phyloP scores from a whole-genome alignment of 2,888 invertebrate species.

The Orthosia cruda region DNA sequence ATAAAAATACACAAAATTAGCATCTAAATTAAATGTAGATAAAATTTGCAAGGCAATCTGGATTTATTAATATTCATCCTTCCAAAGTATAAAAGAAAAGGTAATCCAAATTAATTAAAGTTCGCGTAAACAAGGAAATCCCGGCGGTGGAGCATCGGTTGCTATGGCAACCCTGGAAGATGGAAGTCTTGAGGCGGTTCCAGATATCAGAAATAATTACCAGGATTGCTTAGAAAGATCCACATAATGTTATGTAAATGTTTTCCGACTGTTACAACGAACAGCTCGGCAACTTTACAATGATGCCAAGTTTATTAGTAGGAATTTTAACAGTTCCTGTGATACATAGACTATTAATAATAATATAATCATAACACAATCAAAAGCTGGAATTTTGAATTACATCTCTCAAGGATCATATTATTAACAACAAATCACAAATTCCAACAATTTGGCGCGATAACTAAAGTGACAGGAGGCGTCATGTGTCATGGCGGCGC shows the following conservation, averaged over 20 bases:
- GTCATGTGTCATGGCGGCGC: slow-evolving; percentile 64
- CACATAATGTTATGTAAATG: neutral
- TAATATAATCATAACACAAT: slow-evolving; percentile 4
- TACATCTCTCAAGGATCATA: neutral
- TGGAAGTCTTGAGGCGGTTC: neutral
- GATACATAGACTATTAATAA: neutral
- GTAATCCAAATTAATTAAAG: slow-evolving; percentile 69
- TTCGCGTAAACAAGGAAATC: slow-evolving; percentile 62
- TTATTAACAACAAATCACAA: slow-evolving; percentile 30
- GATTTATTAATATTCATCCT: slow-evolving; percentile 69
- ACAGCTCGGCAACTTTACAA: neutral
- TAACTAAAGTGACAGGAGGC: slow-evolving; percentile 42
- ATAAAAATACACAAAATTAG: slow-evolving; percentile 61
- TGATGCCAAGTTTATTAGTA: neutral
- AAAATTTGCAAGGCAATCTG: slow-evolving; percentile 60
- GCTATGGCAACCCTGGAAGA: slow-evolving; percentile 10
- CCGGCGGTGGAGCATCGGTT: slow-evolving; percentile 20
- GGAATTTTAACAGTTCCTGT: neutral
- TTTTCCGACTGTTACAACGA: too few species aligned
- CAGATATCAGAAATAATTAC: slow-evolving; percentile 7
- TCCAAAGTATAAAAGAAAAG: slow-evolving; percentile 61
- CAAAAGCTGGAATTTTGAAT: slow-evolving; percentile 13
- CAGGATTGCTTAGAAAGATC: neutral
- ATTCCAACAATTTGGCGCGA: slow-evolving; percentile 43
- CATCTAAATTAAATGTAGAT: slow-evolving; percentile 69